Conservation (phyloP, 2,113 vertebrate species). For the Heterocephalus glaber region DNA sequence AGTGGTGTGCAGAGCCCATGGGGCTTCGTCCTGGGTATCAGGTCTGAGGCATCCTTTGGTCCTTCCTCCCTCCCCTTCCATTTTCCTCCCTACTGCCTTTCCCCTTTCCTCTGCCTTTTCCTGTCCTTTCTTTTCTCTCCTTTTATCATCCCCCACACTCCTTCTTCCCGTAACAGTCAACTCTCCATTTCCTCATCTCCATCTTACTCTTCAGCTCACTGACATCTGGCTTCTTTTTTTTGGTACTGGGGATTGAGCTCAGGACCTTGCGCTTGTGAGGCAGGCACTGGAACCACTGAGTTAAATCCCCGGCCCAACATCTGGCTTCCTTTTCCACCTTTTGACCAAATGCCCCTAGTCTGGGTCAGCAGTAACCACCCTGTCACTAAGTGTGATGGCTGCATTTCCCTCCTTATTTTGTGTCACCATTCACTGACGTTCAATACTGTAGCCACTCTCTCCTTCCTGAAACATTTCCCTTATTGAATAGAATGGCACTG, state of each 20-base stretch:
- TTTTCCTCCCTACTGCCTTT: too few relatives aligned
- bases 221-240: not conserved
- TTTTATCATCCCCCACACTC: not conserved
- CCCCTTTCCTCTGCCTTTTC: not conserved
- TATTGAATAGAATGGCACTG: not conserved
- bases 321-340: not conserved
- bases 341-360: not conserved
- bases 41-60: not conserved
- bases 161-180: not conserved
- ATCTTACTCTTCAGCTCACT: not conserved
- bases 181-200: not conserved
- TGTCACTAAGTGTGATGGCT: accelerated
- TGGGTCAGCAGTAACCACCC: not conserved
- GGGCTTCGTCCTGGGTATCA: not conserved
- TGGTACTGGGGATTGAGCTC: too few relatives aligned
- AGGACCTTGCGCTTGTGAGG: too few relatives aligned
- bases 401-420: not conserved
- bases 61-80: not conserved
- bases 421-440: not conserved
- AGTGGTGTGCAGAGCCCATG: not conserved
- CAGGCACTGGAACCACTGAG: too few relatives aligned
- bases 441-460: not conserved
- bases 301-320: too few relatives aligned
- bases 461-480: not conserved
- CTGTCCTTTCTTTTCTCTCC: too few relatives aligned